Conservation (phyloP, 1,140 invertebrate species). For the Pseudoatta argentina region DNA sequence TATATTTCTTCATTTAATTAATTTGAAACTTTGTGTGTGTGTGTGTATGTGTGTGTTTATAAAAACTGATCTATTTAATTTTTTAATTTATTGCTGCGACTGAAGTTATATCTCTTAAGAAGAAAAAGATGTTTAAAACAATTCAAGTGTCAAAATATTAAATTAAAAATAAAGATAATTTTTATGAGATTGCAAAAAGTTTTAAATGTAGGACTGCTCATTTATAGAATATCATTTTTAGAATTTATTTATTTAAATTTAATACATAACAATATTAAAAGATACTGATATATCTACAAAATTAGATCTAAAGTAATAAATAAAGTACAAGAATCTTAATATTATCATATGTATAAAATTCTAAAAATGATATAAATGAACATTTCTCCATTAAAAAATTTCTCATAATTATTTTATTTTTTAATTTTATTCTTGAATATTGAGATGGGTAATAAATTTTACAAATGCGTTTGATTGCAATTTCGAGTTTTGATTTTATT, state of each 20-base stretch:
- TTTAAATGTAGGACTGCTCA: not conserved
- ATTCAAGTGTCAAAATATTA: not conserved
- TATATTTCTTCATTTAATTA: not conserved
- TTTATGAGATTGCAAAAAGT: not conserved
- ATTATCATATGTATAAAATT: not conserved
- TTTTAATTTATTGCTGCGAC: not conserved
- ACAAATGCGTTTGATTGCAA: not conserved
- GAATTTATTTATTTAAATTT: not conserved
- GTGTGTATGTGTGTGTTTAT: not conserved
- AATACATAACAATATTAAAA: too few species aligned
- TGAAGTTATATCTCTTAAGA: not conserved
- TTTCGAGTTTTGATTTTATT: constrained; percentile 9
- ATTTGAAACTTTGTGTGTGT: not conserved
- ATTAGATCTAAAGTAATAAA: too few species aligned
- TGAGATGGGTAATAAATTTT: not conserved
- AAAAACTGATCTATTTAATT: not conserved
- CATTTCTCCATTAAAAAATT: too few species aligned
- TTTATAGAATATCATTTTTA: not conserved
- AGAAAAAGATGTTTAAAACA: not conserved
- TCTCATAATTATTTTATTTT: too few species aligned
- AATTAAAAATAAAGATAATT: not conserved
- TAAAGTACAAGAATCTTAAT: not conserved
- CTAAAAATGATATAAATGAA: too few species aligned
- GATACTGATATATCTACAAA: too few species aligned
- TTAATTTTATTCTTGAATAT: too few species aligned